Percentiles rank a stretch among this genome's conserved stretches.
Evolutionary conservation across 2,797 vertebrate genomes (phyloP).

Genomic region (Gallinago solitaria): DNA sequence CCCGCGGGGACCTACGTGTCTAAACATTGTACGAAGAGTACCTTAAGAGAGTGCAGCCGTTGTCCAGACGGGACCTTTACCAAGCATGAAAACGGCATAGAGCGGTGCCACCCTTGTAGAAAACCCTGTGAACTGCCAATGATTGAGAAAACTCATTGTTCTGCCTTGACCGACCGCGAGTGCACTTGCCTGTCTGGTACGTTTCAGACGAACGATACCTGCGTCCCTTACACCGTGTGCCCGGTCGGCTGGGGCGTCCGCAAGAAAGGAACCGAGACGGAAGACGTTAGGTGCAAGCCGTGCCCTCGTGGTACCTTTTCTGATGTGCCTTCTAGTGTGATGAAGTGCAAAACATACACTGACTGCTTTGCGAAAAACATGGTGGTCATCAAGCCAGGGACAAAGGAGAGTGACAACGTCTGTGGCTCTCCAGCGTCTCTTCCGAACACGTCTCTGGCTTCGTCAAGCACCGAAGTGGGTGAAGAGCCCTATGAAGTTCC

Average conservation of each 20-base stretch:
- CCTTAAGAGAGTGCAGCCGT: conserved; percentile 88
- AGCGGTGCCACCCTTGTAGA: conserved; percentile 89
- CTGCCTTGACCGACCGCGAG: conserved; percentile 86
- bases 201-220: conserved; percentile 80
- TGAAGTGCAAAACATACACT: conserved; percentile 86
- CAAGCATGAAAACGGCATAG: conserved; percentile 89
- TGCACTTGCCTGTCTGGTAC: conserved; percentile 87
- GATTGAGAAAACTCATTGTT: conserved; percentile 85
- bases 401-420: conserved; percentile 85
- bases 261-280: conserved; percentile 85
- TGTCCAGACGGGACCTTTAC: conserved; percentile 89
- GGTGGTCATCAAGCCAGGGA: conserved; percentile 82
- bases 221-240: conserved; percentile 84
- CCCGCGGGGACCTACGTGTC: conserved; percentile 93
- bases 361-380: conserved; percentile 87
- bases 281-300: conserved; percentile 88
- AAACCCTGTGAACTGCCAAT: conserved; percentile 82
- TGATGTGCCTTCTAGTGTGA: conserved; percentile 81
- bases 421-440: conserved; percentile 77
- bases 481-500: conserved; percentile 61
- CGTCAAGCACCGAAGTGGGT: conserved; percentile 29
- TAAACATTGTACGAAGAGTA: conserved; percentile 84
- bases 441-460: conserved; percentile 44
- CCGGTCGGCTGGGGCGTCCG: conserved; percentile 87
- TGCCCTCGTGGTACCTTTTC: conserved; percentile 92